Conservation (phyloP, 2,888 invertebrate genomes). For the Cryptus viduatorius region DNA sequence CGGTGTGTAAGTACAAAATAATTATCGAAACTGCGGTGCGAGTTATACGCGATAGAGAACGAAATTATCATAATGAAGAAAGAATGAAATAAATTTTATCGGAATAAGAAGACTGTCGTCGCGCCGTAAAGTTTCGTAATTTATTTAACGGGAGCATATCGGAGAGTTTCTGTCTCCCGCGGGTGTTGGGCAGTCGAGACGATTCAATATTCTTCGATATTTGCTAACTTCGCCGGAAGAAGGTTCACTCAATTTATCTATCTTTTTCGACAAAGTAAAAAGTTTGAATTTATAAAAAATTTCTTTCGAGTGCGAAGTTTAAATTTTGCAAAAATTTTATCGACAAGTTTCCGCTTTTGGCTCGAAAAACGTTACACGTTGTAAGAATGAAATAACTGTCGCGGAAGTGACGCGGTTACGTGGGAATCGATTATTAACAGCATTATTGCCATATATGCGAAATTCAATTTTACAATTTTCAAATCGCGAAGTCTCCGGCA, state of each 20-base stretch:
- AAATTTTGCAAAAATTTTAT: too few relatives aligned
- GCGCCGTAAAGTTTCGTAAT: background rate
- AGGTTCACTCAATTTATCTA: too few relatives aligned
- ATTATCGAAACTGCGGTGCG: too few relatives aligned
- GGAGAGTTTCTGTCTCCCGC: background rate
- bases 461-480: slow-evolving; percentile 23
- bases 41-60: background rate
- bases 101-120: background rate
- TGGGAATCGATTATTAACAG: background rate
- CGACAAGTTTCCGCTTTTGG: background rate
- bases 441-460: background rate
- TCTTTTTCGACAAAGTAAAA: too few relatives aligned
- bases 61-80: slow-evolving; percentile 17
- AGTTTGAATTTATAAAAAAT: too few relatives aligned
- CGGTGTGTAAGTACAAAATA: too few relatives aligned
- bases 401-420: background rate
- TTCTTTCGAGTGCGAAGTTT: too few relatives aligned
- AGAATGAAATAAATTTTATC: background rate
- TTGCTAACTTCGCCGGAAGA: too few relatives aligned
- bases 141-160: background rate
- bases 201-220: background rate
- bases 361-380: background rate
- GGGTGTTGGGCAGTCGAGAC: background rate
- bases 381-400: background rate
- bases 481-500: slow-evolving; percentile 14